Conservation (phyloP, 2,797 vertebrate species). For the Novumbra hubbsi region DNA sequence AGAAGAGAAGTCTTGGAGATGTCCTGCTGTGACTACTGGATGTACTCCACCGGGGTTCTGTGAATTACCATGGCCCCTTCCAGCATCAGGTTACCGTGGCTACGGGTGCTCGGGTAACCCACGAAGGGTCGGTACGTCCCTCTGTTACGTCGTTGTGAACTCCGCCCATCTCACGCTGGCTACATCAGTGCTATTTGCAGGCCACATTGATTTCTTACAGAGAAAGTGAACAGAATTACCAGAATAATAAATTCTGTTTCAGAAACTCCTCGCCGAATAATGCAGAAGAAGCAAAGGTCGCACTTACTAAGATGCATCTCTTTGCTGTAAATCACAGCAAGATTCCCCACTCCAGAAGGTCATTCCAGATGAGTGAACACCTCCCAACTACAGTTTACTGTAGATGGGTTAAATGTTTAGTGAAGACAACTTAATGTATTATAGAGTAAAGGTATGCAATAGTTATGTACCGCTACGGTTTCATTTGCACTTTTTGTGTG, state of each 20-base stretch:
- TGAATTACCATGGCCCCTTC: not conserved
- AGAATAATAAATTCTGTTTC: not conserved
- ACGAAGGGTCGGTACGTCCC: not conserved
- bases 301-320: too few relatives aligned
- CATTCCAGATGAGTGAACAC: too few relatives aligned
- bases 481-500: not conserved
- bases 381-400: not conserved
- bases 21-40: not conserved
- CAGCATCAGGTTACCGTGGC: not conserved
- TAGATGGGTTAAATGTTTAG: not conserved
- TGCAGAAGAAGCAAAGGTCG: not conserved
- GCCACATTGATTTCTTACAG: not conserved
- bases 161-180: too few relatives aligned
- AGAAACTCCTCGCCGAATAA: not conserved
- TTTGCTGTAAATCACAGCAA: too few relatives aligned
- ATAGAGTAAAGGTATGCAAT: not conserved
- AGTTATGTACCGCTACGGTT: not conserved
- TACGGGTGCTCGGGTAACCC: not conserved
- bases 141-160: not conserved
- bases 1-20: not conserved
- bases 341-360: too few relatives aligned
- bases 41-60: not conserved
- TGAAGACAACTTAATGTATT: not conserved
- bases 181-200: not conserved
- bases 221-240: not conserved